A percentile compares a stretch with the other conserved stretches of the same genome.
phyloP scores from a whole-genome alignment of 2,888 invertebrate species.

The Monoplex corrugatus region DNA sequence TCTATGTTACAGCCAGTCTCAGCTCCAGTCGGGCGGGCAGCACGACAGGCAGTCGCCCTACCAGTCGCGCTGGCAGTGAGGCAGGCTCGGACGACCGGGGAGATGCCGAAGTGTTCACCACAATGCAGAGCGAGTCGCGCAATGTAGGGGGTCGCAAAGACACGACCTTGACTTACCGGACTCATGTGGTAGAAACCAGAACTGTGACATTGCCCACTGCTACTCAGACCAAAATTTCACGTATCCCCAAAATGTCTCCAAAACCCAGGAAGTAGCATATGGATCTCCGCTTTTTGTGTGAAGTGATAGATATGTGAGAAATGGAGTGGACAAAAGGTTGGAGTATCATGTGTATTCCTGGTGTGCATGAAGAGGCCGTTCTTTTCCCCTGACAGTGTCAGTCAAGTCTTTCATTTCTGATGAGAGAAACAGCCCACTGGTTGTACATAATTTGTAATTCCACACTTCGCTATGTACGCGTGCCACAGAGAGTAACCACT shows the following conservation, averaged over 20 bases:
- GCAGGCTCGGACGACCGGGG: constrained; percentile 70
- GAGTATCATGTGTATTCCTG: background rate
- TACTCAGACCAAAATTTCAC: constrained; percentile 70
- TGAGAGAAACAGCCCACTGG: constrained; percentile 29
- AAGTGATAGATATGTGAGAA: too few species aligned
- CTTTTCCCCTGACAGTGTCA: background rate
- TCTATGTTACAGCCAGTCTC: constrained; percentile 69
- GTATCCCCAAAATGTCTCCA: constrained; percentile 75
- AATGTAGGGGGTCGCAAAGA: constrained; percentile 75
- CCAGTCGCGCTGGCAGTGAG: constrained; percentile 95
- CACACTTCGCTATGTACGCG: background rate
- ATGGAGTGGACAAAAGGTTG: background rate
- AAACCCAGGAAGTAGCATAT: constrained; percentile 55
- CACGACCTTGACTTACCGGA: constrained; percentile 79
- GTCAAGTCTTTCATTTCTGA: constrained; percentile 38
- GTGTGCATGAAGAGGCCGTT: background rate
- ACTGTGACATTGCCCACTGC: constrained; percentile 66
- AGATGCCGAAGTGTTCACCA: constrained; percentile 78
- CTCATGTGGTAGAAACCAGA: constrained; percentile 74
- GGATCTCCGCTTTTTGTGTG: background rate
- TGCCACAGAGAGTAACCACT: constrained; percentile 37
- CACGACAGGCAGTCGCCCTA: constrained; percentile 88
- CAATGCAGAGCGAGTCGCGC: constrained; percentile 76
- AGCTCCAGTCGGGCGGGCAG: constrained; percentile 90
- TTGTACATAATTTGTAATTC: constrained; percentile 27